phyloP scores from a whole-genome alignment of 2,113 vertebrate genomes.

The Trichomycterus rosablanca region DNA sequence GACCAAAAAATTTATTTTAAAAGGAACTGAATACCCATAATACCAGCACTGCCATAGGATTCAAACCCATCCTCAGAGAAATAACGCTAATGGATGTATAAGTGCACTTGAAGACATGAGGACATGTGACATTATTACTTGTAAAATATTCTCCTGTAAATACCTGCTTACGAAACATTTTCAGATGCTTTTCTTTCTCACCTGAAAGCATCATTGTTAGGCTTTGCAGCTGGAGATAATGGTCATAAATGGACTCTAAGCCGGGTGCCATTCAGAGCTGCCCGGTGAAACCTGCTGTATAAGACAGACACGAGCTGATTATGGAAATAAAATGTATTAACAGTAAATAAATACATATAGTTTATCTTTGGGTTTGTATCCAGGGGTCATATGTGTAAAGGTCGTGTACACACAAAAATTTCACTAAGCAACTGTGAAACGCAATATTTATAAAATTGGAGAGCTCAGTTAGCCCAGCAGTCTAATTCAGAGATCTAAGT shows the following conservation, averaged over 20 bases:
- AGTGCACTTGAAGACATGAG: not conserved
- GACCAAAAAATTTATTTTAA: constrained; percentile 24
- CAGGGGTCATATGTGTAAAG: no score
- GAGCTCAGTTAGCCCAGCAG: no score
- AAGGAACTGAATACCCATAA: not conserved
- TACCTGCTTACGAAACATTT: constrained; percentile 17
- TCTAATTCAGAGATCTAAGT: no score
- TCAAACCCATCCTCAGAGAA: not conserved
- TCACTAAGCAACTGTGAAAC: no score
- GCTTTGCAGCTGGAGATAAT: constrained; percentile 24
- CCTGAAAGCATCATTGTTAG: constrained; percentile 17
- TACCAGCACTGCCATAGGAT: not conserved
- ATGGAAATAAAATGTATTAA: no score
- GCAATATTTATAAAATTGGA: no score
- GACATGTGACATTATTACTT: not conserved
- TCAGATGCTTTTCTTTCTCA: constrained; percentile 9
- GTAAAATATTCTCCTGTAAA: constrained; percentile 20
- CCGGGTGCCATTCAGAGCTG: constrained; percentile 24
- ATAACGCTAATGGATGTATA: constrained; percentile 4
- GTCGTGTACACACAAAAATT: no score
- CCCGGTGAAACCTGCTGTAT: constrained; percentile 6
- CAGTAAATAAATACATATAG: no score
- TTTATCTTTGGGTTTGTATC: no score
- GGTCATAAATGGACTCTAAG: constrained; percentile 22
- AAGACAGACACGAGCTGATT: no score